Base-by-base conservation (phyloP, 2,888 invertebrate species). In the Linnaemya vulpina region DNA sequence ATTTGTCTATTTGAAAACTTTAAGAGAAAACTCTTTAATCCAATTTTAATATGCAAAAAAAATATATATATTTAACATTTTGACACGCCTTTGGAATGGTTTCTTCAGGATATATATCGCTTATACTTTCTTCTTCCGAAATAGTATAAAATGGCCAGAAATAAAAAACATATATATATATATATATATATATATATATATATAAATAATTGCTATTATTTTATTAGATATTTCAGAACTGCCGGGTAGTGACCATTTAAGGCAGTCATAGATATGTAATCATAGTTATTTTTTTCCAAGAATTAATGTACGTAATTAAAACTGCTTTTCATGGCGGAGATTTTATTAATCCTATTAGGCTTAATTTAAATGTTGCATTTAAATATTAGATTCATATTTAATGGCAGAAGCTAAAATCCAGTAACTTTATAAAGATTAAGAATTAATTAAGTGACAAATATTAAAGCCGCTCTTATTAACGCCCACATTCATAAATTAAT, bases 361-460 rank as follows among this genome's bases (percentile, higher is more conserved):
- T 78, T 70, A 62, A 78, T 53, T 78, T 70, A 78, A 78, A 62
- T 78, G 51, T 40, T 51, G n/a, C 11, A 60, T 62, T 62, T 62
- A 70, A 68, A 20, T 67, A 35, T 35, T 35, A 49, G 58, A 22
- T 8, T 25, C 25, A 25, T n/a, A 49, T 77, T 60, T 40, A 51
- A 51, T 51, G 25, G 17, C 49, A 43, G 7, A 30, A 71, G 17
- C 25, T 55, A 43, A 58, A 25, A 25, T 2, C 17, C 13, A 3
- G 3, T 40, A 40, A 35, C 43, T 43, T 43, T 22, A 22, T 15
- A 43, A 15, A 63, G n/a, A 63, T 63, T 63, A 63, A 15, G n/a
- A 46, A 30, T 49, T 67, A 67, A 67, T 67, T 30, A 49, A 70
- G 25, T 25, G 22, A 7, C 15, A 22, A 2, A n/a, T 40, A 22